Evolutionary conservation across 2,797 vertebrate species (phyloP).

Genomic region (Nannoperca obscura): DNA sequence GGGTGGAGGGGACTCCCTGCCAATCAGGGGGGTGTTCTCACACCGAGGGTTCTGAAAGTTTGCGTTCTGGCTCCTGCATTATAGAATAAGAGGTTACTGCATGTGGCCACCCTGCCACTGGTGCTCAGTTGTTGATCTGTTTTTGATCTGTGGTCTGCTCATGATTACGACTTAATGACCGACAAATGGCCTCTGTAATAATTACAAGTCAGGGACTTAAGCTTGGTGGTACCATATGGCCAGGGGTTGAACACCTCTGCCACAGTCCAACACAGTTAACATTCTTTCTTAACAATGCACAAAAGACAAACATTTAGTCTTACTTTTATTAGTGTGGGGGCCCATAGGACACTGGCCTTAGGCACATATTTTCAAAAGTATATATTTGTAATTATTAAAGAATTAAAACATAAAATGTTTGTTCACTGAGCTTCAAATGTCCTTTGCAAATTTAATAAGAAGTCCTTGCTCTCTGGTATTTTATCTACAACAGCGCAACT

Average conservation of each 20-base stretch:
- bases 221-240: constrained; percentile 5
- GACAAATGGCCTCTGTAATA: constrained; percentile 35
- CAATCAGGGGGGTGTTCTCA: constrained; percentile 99
- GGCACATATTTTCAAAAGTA: background rate
- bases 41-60: constrained; percentile 99
- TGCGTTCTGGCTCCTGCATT: constrained; percentile 97
- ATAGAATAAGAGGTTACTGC: constrained; percentile 85
- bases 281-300: constrained; percentile 29
- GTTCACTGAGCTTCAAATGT: background rate
- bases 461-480: background rate
- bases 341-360: background rate
- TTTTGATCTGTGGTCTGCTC: constrained; percentile 41
- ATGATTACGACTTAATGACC: constrained; percentile 25
- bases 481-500: background rate
- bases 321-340: constrained; percentile 12
- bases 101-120: constrained; percentile 64
- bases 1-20: constrained; percentile 98
- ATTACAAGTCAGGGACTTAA: constrained; percentile 25
- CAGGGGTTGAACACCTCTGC: constrained; percentile 37
- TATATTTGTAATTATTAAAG: background rate
- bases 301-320: constrained; percentile 32
- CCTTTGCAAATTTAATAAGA: constrained; percentile 1
- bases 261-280: constrained; percentile 37
- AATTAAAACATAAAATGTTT: constrained; percentile 17
- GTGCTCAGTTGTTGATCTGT: constrained; percentile 43